phyloP scores from a whole-genome alignment of 2,797 vertebrate species.

The Eulemur coronatus region DNA sequence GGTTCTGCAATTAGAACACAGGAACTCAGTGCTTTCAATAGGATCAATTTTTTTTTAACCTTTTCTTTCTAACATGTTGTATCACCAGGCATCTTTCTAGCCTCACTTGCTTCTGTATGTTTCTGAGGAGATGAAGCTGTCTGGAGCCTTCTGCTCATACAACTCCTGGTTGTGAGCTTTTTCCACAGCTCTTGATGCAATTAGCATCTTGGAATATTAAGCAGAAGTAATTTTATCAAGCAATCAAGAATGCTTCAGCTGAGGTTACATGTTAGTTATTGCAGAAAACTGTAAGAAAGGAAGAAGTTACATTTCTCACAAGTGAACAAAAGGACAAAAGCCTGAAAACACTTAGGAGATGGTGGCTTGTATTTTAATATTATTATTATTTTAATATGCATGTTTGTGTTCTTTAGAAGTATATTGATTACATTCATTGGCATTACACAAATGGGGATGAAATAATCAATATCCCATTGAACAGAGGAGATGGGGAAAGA shows the following conservation, averaged over 20 bases:
- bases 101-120: not conserved
- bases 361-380: not conserved
- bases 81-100: not conserved
- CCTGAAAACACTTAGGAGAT: not conserved
- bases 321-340: not conserved
- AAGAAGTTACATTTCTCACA: not conserved
- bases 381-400: conserved; percentile 53
- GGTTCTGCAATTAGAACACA: not conserved
- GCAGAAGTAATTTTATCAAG: conserved; percentile 18
- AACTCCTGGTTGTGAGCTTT: not conserved
- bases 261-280: conserved; percentile 34
- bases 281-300: not conserved
- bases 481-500: not conserved
- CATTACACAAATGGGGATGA: conserved; percentile 50
- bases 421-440: conserved; percentile 62
- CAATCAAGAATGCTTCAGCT: conserved; percentile 58
- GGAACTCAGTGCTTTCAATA: not conserved
- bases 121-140: not conserved
- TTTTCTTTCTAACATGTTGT: not conserved
- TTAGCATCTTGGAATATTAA: conserved; percentile 56
- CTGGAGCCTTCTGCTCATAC: not conserved
- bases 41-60: not conserved
- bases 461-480: conserved; percentile 71
- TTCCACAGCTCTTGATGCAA: conserved; percentile 29
- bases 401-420: conserved; percentile 52